These are phyloP conservation scores for Cryptoprocta ferox DNA, from an alignment of 2,797 vertebrate species.

Conservation along the genomic window DNA sequence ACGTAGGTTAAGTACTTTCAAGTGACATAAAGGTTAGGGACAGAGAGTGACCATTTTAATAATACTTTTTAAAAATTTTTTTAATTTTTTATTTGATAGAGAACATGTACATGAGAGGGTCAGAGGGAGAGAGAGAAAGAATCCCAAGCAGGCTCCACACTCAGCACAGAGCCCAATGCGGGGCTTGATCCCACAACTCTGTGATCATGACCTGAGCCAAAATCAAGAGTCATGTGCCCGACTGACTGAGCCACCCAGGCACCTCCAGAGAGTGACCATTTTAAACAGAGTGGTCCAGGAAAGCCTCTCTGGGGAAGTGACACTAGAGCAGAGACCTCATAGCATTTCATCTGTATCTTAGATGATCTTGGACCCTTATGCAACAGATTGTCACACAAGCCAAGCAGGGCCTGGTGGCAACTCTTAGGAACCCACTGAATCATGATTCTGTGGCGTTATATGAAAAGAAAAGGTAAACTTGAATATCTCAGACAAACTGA, in stretches of 20 bases:
- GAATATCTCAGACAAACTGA: constrained; percentile 12
- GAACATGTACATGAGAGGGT: too few relatives aligned
- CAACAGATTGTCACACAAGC: constrained; percentile 29
- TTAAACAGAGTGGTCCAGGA: neutral
- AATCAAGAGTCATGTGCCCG: too few relatives aligned
- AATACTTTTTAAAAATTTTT: too few relatives aligned
- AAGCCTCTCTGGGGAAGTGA: constrained; percentile 28
- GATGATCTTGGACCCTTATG: neutral
- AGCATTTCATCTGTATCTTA: neutral
- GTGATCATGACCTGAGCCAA: too few relatives aligned
- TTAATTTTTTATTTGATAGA: too few relatives aligned
- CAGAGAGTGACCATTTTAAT: constrained; percentile 49
- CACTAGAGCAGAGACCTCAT: neutral
- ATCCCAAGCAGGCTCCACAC: too few relatives aligned
- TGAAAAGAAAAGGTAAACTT: constrained; percentile 33
- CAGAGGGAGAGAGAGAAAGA: too few relatives aligned
- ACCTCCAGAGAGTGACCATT: constrained; percentile 3
- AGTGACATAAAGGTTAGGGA: constrained; percentile 19
- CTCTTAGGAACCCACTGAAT: constrained; percentile 3
- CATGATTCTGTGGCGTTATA: neutral
- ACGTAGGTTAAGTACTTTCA: neutral
- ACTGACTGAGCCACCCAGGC: too few relatives aligned
- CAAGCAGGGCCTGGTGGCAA: neutral
- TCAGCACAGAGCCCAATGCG: too few relatives aligned
- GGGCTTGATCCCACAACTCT: too few relatives aligned